A percentile compares a stretch with the other conserved stretches of the same genome.
Evolutionary conservation across 1,140 invertebrate genomes (phyloP).

Genomic region (Sipha flava): DNA sequence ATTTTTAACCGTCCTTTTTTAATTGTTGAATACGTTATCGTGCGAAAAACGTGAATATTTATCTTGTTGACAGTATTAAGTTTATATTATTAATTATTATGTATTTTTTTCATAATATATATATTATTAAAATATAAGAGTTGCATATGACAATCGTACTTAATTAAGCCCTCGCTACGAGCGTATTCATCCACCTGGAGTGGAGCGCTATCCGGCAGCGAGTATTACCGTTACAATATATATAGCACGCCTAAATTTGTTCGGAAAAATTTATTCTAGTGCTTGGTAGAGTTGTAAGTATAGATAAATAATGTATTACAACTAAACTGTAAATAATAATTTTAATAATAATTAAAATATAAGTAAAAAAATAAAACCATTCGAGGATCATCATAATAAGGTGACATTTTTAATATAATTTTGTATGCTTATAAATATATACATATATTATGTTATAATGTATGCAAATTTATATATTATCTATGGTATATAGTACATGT

Average conservation of each 20-base stretch:
- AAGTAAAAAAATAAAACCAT: neutral
- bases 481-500: no score
- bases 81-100: conserved; percentile 1
- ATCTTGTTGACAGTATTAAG: conserved; percentile 31
- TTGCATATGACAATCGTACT: conserved; percentile 27
- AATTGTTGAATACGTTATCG: conserved; percentile 11
- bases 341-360: neutral
- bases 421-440: neutral
- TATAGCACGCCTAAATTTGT: neutral
- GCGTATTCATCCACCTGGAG: neutral
- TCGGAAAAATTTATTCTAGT: conserved; percentile 3
- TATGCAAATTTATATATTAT: no score
- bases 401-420: neutral
- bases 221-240: neutral
- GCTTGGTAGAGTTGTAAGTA: neutral
- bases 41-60: neutral
- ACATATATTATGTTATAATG: no score
- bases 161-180: conserved; percentile 19
- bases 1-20: conserved; percentile 13
- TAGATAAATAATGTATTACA: no score
- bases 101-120: neutral
- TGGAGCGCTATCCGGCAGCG: conserved; percentile 10
- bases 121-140: neutral
- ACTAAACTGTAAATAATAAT: neutral
- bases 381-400: no score